Conservation (phyloP, 2,113 vertebrate species). For the Corynorhinus townsendii region DNA sequence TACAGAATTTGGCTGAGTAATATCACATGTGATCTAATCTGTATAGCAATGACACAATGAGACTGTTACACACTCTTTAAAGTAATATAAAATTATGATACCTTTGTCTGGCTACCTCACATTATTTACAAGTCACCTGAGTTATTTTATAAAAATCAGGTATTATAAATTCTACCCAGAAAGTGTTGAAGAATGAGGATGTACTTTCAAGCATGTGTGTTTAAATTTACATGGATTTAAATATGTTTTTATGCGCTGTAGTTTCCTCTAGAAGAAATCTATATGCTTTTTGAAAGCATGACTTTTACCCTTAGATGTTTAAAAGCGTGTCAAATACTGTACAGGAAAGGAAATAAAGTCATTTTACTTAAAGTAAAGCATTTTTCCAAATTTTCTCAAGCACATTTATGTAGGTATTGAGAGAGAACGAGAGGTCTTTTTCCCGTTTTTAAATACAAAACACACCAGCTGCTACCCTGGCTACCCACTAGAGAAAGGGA, state of each 20-base stretch:
- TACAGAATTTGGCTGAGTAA: slow-evolving; percentile 28
- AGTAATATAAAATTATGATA: slow-evolving; percentile 13
- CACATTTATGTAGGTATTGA: slow-evolving; percentile 47
- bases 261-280: slow-evolving; percentile 35
- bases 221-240: slow-evolving; percentile 52
- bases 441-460: slow-evolving; percentile 61
- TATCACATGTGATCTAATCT: neutral
- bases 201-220: neutral
- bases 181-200: neutral
- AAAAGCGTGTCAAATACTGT: slow-evolving; percentile 35
- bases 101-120: neutral
- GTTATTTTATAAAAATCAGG: slow-evolving; percentile 14
- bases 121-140: neutral
- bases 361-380: slow-evolving; percentile 57
- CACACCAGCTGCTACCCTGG: slow-evolving; percentile 60
- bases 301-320: slow-evolving; percentile 40
- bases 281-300: slow-evolving; percentile 36
- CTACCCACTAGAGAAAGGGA: slow-evolving; percentile 61
- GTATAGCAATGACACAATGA: neutral
- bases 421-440: slow-evolving; percentile 36
- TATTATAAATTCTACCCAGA: slow-evolving; percentile 26
- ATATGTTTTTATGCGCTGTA: slow-evolving; percentile 9
- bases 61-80: neutral
- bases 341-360: slow-evolving; percentile 53
- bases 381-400: slow-evolving; percentile 55